These are phyloP conservation scores for Rhagonycha lutea DNA, from an alignment of 2,888 invertebrate genomes.

Conservation along the genomic window DNA sequence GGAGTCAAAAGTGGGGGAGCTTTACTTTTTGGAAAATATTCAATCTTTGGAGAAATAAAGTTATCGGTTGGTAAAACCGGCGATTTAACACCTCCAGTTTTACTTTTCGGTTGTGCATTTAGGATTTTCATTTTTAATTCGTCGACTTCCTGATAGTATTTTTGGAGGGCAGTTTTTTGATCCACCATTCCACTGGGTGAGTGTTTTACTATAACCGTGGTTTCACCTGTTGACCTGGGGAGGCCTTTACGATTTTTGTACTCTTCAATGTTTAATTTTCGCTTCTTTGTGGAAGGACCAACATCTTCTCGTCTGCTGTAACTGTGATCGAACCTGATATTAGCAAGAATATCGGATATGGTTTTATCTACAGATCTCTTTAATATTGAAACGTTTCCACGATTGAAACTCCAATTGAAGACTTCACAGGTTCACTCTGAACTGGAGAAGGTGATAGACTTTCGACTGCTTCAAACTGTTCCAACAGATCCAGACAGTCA, in stretches of 20 bases:
- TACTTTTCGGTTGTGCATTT: slow-evolving; percentile 42
- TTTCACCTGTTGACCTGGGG: not conserved
- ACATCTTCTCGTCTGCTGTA: not conserved
- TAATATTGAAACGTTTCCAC: not conserved
- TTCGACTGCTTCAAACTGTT: slow-evolving; percentile 68
- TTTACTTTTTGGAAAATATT: not conserved
- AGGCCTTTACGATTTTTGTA: slow-evolving; percentile 70
- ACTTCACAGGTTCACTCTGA: not conserved
- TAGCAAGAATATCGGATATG: not conserved
- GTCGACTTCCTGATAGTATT: slow-evolving; percentile 49
- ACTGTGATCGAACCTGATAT: not conserved
- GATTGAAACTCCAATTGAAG: not conserved
- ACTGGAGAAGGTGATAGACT: not conserved
- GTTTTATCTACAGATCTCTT: not conserved
- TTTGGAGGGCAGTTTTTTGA: slow-evolving; percentile 41
- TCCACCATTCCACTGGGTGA: slow-evolving; percentile 34
- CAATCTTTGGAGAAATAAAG: not conserved
- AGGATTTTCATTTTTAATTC: slow-evolving; percentile 49
- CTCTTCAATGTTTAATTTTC: slow-evolving; percentile 77
- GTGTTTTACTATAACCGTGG: slow-evolving; percentile 18
- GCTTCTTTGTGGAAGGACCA: slow-evolving; percentile 58
- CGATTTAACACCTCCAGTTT: not conserved
- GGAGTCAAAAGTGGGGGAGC: not conserved
- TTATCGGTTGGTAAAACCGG: not conserved
- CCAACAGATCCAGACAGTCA: slow-evolving; percentile 67